Evolutionary conservation across 2,888 invertebrate species (phyloP).

Genomic region (Mythimna albipuncta): DNA sequence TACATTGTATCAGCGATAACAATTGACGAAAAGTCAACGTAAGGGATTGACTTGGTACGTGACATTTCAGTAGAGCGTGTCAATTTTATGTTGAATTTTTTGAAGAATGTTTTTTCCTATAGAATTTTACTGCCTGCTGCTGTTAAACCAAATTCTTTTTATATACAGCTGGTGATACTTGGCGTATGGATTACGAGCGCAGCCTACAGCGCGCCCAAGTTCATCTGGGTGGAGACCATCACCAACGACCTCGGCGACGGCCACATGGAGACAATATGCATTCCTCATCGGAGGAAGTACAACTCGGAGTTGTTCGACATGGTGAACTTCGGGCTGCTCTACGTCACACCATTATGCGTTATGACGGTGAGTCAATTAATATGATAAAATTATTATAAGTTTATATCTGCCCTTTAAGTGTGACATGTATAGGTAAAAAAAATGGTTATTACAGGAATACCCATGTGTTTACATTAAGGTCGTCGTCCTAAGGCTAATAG

Average conservation of each 20-base stretch:
- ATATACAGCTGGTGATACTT: slow-evolving; percentile 93
- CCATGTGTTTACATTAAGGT: not conserved
- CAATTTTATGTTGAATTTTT: not conserved
- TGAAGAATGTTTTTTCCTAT: not conserved
- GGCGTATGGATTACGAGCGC: slow-evolving; percentile 96
- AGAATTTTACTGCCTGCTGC: not conserved
- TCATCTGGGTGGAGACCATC: slow-evolving; percentile 95
- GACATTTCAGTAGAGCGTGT: not conserved
- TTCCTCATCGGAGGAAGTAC: slow-evolving; percentile 94
- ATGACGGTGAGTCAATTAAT: slow-evolving; percentile 92
- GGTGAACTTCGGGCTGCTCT: slow-evolving; percentile 95
- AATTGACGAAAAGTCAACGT: not conserved
- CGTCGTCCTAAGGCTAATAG: not conserved
- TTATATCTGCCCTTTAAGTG: not conserved
- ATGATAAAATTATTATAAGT: not conserved
- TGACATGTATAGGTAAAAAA: not conserved
- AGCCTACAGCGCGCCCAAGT: slow-evolving; percentile 95
- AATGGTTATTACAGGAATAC: not conserved
- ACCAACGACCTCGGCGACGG: slow-evolving; percentile 91
- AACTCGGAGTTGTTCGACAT: slow-evolving; percentile 95
- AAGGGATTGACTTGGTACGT: not conserved
- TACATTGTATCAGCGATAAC: not conserved
- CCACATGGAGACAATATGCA: slow-evolving; percentile 93
- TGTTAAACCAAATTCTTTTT: slow-evolving; percentile 5
- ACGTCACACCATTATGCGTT: slow-evolving; percentile 94